A percentile compares a stretch with the other conserved stretches of the same genome.
phyloP scores from a whole-genome alignment of 2,113 vertebrate genomes.

The Butorides virescens region DNA sequence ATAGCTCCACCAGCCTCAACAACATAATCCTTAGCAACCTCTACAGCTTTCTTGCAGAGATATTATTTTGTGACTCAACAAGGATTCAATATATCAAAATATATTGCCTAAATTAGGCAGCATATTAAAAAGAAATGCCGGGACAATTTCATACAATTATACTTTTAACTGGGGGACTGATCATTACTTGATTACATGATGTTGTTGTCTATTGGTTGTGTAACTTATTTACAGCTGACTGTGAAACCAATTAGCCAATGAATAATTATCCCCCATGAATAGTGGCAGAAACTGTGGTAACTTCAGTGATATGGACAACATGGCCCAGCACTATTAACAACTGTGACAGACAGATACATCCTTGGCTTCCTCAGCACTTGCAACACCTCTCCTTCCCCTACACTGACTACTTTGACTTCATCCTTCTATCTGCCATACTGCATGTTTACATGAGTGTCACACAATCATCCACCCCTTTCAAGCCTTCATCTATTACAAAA shows the following conservation, averaged over 20 bases:
- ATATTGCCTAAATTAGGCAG: constrained; percentile 41
- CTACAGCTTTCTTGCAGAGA: constrained; percentile 35
- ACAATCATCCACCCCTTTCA: background rate
- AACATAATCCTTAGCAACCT: constrained; percentile 33
- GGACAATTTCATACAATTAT: constrained; percentile 48
- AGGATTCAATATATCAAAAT: constrained; percentile 10
- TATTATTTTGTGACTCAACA: constrained; percentile 23
- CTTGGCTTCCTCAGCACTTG: background rate
- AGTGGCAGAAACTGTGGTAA: background rate
- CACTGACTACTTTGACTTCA: background rate
- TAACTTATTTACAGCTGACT: background rate
- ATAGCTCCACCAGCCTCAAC: background rate
- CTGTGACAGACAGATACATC: background rate
- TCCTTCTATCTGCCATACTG: background rate
- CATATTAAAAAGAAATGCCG: constrained; percentile 60
- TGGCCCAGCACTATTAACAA: background rate
- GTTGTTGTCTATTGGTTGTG: background rate
- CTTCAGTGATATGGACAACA: background rate
- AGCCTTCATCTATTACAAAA: background rate
- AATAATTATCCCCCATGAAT: background rate
- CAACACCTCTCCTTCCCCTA: background rate
- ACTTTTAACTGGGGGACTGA: constrained; percentile 32
- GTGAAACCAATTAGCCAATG: constrained; percentile 7
- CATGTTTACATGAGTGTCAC: background rate
- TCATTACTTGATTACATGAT: background rate